Percentiles rank a stretch among this genome's conserved stretches.
phyloP scores from a whole-genome alignment of 1,140 invertebrate species.

The Mya arenaria region DNA sequence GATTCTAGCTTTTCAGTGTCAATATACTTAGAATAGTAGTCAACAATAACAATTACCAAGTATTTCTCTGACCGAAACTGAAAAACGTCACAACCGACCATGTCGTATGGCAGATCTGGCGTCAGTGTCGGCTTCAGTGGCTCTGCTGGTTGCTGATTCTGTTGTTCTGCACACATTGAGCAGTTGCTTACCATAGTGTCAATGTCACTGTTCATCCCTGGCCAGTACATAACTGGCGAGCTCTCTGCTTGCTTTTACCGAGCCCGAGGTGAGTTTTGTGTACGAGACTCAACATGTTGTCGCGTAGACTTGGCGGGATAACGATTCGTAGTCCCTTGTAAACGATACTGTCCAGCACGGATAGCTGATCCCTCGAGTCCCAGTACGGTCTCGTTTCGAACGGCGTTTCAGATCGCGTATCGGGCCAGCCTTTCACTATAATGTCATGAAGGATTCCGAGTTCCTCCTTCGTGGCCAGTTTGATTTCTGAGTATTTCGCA shows the following conservation, averaged over 20 bases:
- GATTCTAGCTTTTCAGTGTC: conserved; percentile 24
- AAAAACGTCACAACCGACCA: conserved; percentile 57
- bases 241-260: conserved; percentile 77
- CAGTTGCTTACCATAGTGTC: conserved; percentile 77
- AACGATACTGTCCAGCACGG: conserved; percentile 42
- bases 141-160: conserved; percentile 46
- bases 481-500: conserved; percentile 40
- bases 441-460: conserved; percentile 80
- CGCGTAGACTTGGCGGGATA: conserved; percentile 75
- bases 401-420: not conserved
- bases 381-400: conserved; percentile 24
- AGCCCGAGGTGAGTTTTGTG: conserved; percentile 82
- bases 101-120: conserved; percentile 20
- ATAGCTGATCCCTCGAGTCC: conserved; percentile 47
- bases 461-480: not conserved
- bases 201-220: conserved; percentile 80
- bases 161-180: conserved; percentile 69
- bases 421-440: conserved; percentile 32
- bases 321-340: conserved; percentile 64
- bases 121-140: conserved; percentile 25
- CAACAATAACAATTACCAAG: conserved; percentile 57
- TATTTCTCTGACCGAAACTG: conserved; percentile 41
- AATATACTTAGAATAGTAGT: conserved; percentile 60
- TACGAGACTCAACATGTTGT: conserved; percentile 75
- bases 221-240: conserved; percentile 80